Evolutionary conservation across 2,113 vertebrate genomes (phyloP), one percentile per base, ranked within the genome.

Genomic region (Thryonomys swinderianus): DNA sequence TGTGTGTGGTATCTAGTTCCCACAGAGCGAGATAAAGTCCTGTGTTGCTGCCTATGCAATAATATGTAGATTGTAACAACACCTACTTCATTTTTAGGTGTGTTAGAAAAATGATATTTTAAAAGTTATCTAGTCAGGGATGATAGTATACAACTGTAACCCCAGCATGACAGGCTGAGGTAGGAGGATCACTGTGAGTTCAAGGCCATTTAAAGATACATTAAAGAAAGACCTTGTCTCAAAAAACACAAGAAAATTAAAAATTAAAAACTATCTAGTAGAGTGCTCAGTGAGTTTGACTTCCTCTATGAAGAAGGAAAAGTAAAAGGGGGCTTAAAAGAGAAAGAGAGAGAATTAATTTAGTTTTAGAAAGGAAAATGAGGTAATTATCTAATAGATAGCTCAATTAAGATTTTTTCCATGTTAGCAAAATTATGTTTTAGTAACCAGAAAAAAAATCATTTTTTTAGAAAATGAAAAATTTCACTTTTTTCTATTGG

Each of bases 381-480:
- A 85, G 10, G 3, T 55, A 7, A 61, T 51, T 94, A 66, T 51
- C 21, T 57, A 82, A 89, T 10, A 93, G 12, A 25, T 81, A 95
- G 80, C 17, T 66, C 51, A 82, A 48, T n/a, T 88, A 76, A 18
- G 7, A 94, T 81, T 78, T 5, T 55, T 84, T 91, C 66, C n/a
- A 86, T 64, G 53, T 74, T 13, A 89, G 55, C 23, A 94, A 18
- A 94, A 74, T 55, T 81, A 69, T n/a, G 23, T 66, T 85, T 96
- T 59, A 71, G 51, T 34, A 34, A 94, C 5, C 27, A 69, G 42
- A 42, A 48, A 30, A 73, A 74, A 87, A 90, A 91, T 32, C 53
- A 81, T 12, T n/a, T 37, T 42, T n/a, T 95, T 86, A 83, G n/a
- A 92, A 93, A 88, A 87, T 61, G 13, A 84, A 89, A 69, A 91